Conservation (phyloP, 2,888 invertebrate genomes). For the Eupeodes latifasciatus region DNA sequence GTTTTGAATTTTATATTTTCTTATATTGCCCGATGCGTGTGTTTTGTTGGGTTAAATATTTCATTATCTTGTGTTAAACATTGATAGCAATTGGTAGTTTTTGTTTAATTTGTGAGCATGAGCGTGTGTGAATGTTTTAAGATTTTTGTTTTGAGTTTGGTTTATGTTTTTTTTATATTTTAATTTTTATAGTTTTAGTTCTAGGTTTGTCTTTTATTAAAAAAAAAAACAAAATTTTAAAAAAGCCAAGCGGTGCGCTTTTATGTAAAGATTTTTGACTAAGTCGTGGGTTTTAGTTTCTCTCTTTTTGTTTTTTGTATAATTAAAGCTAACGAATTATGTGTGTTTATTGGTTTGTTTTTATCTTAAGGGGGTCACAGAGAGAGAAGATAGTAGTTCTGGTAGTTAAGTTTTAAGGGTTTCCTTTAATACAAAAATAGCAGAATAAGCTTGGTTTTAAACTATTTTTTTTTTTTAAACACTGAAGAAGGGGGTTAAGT, state of each 20-base stretch:
- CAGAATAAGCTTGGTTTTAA: constrained; percentile 56
- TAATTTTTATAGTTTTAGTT: constrained; percentile 29
- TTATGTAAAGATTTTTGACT: constrained; percentile 34
- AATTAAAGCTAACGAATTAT: constrained; percentile 63
- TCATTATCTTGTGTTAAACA: constrained; percentile 29
- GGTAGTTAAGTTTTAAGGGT: constrained; percentile 39
- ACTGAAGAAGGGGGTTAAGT: constrained; percentile 40
- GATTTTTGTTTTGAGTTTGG: constrained; percentile 47
- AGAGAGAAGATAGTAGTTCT: constrained; percentile 74
- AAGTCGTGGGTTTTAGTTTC: constrained; percentile 69
- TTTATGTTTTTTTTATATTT: constrained; percentile 38
- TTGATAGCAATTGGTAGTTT: constrained; percentile 20
- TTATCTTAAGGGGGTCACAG: constrained; percentile 57
- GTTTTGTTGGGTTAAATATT: constrained; percentile 22
- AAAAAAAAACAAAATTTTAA: constrained; percentile 42
- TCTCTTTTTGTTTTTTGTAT: constrained; percentile 51
- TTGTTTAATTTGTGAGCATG: constrained; percentile 82
- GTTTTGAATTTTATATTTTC: background rate
- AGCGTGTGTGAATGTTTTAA: constrained; percentile 85
- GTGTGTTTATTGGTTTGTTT: constrained; percentile 54
- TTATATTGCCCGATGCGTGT: constrained; percentile 22
- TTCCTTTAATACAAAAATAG: constrained; percentile 31
- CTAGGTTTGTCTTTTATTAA: constrained; percentile 28
- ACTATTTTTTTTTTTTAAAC: constrained; percentile 25
- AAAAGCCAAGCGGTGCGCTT: constrained; percentile 69